Percentiles rank a stretch among this genome's conserved stretches.
These are phyloP conservation scores for Rhaphigaster nebulosa DNA, from an alignment of 2,888 invertebrate species.

Conservation along the genomic window DNA sequence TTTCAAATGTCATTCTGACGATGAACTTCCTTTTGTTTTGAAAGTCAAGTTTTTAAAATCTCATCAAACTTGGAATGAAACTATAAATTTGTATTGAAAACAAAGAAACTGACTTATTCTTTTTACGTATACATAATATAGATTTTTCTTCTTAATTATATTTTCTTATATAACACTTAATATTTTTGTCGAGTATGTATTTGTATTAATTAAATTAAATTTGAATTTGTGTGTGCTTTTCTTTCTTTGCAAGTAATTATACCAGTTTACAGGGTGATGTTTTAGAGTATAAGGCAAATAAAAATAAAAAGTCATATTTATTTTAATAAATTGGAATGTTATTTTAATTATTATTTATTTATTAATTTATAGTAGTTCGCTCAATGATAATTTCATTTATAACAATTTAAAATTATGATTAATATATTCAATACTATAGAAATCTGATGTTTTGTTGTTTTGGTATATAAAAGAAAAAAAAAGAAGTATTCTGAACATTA, in stretches of 20 bases:
- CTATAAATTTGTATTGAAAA: too few species aligned
- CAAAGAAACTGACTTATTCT: too few species aligned
- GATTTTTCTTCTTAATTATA: background rate
- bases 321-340: too few species aligned
- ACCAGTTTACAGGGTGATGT: background rate
- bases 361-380: background rate
- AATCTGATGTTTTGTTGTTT: background rate
- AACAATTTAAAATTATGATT: background rate
- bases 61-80: too few species aligned
- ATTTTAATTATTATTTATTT: background rate
- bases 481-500: background rate
- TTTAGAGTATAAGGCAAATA: too few species aligned
- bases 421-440: background rate
- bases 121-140: too few species aligned
- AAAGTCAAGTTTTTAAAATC: too few species aligned
- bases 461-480: background rate
- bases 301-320: too few species aligned
- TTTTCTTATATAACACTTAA: background rate
- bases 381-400: background rate
- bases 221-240: background rate
- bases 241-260: background rate
- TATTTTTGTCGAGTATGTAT: background rate
- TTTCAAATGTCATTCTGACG: too few species aligned
- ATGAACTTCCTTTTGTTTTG: too few species aligned
- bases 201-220: background rate